Conservation (phyloP, 2,797 vertebrate genomes). For the Vultur gryphus region DNA sequence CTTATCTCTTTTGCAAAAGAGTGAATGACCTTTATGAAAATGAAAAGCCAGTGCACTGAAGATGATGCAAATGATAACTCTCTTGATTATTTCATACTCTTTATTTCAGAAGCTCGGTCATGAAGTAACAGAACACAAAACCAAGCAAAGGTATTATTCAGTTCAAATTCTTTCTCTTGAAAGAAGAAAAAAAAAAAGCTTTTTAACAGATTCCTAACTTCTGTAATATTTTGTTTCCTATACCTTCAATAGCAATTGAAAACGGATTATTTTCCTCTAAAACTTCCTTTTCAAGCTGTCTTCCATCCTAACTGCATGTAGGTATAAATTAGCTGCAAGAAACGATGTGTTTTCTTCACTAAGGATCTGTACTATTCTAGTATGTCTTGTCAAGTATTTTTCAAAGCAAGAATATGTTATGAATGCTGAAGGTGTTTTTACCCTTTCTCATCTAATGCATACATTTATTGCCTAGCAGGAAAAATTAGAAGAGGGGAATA, state of each 20-base stretch:
- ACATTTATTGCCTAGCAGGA: background rate
- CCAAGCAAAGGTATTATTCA: background rate
- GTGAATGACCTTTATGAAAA: background rate
- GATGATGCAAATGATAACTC: background rate
- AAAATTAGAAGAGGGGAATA: background rate
- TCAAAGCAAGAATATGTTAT: background rate
- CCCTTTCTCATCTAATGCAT: background rate
- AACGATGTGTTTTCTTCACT: background rate
- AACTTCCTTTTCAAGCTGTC: background rate
- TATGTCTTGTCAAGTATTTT: background rate
- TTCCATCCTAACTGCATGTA: background rate
- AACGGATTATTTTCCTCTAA: background rate
- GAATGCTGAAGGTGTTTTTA: background rate
- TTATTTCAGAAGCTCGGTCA: background rate
- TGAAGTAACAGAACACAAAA: background rate
- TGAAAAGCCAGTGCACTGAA: background rate
- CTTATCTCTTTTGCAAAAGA: background rate
- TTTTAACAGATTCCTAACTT: background rate
- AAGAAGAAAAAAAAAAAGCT: background rate
- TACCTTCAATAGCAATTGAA: background rate
- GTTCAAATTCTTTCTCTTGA: background rate
- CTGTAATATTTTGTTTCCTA: background rate
- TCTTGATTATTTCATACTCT: background rate
- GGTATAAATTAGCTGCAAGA: background rate
- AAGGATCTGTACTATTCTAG: background rate